Conservation (phyloP, 2,797 vertebrate genomes). For the Dromococcyx pavoninus region DNA sequence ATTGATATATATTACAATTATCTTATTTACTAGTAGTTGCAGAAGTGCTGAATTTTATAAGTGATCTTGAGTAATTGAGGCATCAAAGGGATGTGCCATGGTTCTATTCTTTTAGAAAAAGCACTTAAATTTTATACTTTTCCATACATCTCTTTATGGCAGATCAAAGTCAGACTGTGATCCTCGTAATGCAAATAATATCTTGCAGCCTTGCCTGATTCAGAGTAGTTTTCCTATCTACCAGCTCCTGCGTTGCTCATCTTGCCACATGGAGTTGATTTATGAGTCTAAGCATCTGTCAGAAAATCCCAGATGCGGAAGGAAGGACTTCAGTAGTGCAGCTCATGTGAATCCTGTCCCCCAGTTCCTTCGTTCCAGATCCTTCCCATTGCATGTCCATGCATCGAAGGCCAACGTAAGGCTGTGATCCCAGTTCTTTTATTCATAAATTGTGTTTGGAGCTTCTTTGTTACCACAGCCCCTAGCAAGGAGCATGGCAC, state of each 20-base stretch:
- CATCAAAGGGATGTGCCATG: neutral
- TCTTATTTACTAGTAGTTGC: neutral
- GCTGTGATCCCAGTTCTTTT: neutral
- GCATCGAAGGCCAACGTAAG: neutral
- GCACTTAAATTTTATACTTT: neutral
- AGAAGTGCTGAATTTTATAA: neutral
- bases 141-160: neutral
- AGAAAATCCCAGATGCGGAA: neutral
- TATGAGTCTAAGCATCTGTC: neutral
- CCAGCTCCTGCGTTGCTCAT: neutral
- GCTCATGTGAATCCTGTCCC: accelerated
- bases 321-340: neutral
- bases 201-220: neutral
- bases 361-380: accelerated
- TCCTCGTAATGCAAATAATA: neutral
- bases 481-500: neutral
- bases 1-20: neutral
- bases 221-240: neutral
- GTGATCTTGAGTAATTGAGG: neutral
- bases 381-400: accelerated
- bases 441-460: neutral
- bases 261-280: neutral
- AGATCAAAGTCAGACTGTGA: neutral
- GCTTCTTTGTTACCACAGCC: neutral
- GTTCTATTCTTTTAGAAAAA: neutral